phyloP scores from a whole-genome alignment of 1,140 invertebrate genomes.

The Drosophila persimilis region DNA sequence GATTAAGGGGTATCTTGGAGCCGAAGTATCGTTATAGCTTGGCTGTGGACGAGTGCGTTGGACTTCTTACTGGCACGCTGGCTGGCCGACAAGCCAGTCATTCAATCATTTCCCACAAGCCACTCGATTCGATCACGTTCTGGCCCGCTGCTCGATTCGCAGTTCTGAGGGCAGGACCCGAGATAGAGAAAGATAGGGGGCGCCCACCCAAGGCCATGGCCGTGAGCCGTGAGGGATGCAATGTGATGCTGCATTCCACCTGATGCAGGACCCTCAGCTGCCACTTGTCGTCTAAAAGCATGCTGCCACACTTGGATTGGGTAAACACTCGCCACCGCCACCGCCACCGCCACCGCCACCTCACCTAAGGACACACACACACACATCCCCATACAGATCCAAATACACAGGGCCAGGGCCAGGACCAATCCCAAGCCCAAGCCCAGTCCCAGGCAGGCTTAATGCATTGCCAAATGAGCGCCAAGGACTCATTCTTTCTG shows the following conservation, averaged over 20 bases:
- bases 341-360: not conserved
- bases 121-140: too few species aligned
- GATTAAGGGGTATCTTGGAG: too few species aligned
- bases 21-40: too few species aligned
- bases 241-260: too few species aligned
- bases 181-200: not conserved
- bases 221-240: too few species aligned
- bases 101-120: too few species aligned
- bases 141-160: too few species aligned
- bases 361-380: slow-evolving; percentile 16
- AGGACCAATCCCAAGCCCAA: too few species aligned
- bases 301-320: slow-evolving; percentile 32
- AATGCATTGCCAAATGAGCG: slow-evolving; percentile 65
- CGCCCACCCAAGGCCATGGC: too few species aligned
- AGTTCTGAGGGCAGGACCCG: too few species aligned
- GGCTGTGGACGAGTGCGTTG: too few species aligned
- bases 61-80: slow-evolving; percentile 16
- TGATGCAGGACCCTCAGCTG: slow-evolving; percentile 1
- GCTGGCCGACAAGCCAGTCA: slow-evolving; percentile 34
- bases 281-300: slow-evolving; percentile 50
- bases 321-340: slow-evolving; percentile 1
- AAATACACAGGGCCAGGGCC: slow-evolving; percentile 10
- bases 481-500: slow-evolving; percentile 66
- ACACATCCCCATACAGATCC: slow-evolving; percentile 22
- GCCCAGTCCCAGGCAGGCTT: slow-evolving; percentile 18